A percentile compares a stretch with the other conserved stretches of the same genome.
Conservation (phyloP, 1,140 invertebrate genomes). For the Drosophila leontia region DNA sequence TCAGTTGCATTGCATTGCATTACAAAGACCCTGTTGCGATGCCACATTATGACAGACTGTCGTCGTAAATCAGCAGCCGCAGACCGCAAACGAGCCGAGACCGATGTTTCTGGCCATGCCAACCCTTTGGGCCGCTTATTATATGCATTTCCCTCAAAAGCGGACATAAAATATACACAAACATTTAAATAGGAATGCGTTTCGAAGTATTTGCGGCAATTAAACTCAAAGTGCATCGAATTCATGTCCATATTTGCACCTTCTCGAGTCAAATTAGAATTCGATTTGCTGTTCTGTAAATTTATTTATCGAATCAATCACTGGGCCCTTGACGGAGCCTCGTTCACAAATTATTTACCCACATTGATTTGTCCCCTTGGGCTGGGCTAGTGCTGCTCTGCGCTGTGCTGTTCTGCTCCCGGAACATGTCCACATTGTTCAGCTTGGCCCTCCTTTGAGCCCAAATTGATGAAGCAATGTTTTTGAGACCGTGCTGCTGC, state of each 20-base stretch:
- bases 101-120: conserved; percentile 24
- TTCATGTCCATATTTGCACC: conserved; percentile 14
- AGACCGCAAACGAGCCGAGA: conserved; percentile 46
- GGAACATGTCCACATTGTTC: conserved; percentile 29
- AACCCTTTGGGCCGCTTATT: conserved; percentile 21
- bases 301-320: conserved; percentile 51
- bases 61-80: conserved; percentile 56
- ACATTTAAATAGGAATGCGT: conserved; percentile 16
- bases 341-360: conserved; percentile 31
- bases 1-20: conserved; percentile 46
- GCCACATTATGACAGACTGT: conserved; percentile 55
- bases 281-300: conserved; percentile 36
- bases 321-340: conserved; percentile 11
- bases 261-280: conserved; percentile 29
- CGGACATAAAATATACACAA: conserved; percentile 27
- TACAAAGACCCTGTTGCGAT: conserved; percentile 42
- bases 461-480: conserved; percentile 36
- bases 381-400: not conserved
- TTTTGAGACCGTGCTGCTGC: conserved; percentile 34
- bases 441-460: conserved; percentile 5
- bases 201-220: conserved; percentile 24
- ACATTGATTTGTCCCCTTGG: conserved; percentile 45
- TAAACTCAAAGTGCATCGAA: conserved; percentile 1
- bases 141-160: conserved; percentile 5
- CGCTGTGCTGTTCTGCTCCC: not conserved